Evolutionary conservation across 2,113 vertebrate genomes (phyloP).

Genomic region (Microcebus lehilahytsara): DNA sequence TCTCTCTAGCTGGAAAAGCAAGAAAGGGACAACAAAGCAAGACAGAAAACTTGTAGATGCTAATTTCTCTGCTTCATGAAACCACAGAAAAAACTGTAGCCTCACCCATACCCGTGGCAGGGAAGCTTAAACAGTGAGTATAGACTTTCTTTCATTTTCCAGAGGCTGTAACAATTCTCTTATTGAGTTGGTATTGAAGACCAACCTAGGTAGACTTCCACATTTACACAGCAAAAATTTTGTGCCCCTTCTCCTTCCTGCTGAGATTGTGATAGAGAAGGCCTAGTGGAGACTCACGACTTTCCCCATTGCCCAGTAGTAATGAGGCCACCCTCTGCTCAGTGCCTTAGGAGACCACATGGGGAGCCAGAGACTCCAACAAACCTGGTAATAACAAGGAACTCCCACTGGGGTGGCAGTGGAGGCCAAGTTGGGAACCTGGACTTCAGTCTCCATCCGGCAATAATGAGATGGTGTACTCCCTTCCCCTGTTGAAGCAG

Average conservation of each 20-base stretch:
- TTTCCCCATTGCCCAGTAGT: not conserved
- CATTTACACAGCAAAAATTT: not conserved
- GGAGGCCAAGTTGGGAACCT: not conserved
- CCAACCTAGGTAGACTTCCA: not conserved
- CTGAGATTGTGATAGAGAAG: not conserved
- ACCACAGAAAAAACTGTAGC: not conserved
- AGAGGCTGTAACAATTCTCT: not conserved
- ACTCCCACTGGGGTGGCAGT: not conserved
- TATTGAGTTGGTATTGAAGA: not conserved
- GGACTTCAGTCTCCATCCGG: not conserved
- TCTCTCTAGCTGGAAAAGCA: not conserved
- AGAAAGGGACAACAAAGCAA: not conserved
- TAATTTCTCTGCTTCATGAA: not conserved
- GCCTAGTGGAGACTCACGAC: not conserved
- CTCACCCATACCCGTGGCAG: accelerated
- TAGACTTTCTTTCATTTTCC: too few species aligned
- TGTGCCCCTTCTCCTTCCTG: not conserved
- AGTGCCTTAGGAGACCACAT: not conserved
- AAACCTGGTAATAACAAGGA: not conserved
- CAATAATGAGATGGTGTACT: not conserved
- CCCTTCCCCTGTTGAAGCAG: not conserved
- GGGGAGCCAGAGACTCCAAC: not conserved
- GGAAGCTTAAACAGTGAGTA: not conserved
- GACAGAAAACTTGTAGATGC: not conserved
- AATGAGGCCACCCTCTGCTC: not conserved